phyloP scores from a whole-genome alignment of 2,113 vertebrate species.

The Physeter macrocephalus region DNA sequence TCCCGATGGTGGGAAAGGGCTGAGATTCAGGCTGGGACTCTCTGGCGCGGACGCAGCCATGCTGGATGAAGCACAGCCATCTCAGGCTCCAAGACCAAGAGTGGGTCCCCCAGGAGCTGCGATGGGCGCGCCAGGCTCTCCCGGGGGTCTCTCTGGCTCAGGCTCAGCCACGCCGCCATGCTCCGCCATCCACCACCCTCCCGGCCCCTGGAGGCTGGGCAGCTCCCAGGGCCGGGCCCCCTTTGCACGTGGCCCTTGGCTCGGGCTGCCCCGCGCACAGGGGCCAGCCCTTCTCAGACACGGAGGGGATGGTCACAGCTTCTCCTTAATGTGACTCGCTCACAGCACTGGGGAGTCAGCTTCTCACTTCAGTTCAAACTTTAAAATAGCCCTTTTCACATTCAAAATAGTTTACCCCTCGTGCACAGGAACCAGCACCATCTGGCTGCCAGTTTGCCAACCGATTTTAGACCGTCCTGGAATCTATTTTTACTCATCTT shows the following conservation, averaged over 20 bases:
- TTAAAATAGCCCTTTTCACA: constrained; percentile 46
- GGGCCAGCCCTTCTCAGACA: not conserved
- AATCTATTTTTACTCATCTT: constrained; percentile 46
- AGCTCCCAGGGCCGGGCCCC: not conserved
- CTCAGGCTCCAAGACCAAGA: not conserved
- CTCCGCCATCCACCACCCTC: accelerated
- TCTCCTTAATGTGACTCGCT: not conserved
- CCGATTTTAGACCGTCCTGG: constrained; percentile 19
- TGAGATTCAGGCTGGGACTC: not conserved
- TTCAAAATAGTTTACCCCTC: constrained; percentile 35
- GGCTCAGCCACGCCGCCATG: not conserved
- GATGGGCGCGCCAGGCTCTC: not conserved
- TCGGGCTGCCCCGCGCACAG: accelerated
- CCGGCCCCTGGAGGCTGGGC: accelerated
- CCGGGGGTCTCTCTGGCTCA: not conserved
- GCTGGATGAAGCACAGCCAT: not conserved
- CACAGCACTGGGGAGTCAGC: not conserved
- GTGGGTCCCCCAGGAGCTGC: not conserved
- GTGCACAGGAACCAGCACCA: constrained; percentile 36
- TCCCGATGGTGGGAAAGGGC: not conserved
- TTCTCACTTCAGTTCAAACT: not conserved
- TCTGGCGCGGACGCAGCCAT: not conserved
- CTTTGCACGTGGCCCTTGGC: not conserved
- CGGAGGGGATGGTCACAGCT: not conserved
- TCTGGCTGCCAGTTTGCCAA: constrained; percentile 42